Base-by-base conservation (phyloP, 1,140 invertebrate genomes). In the Rhyzopertha dominica region DNA sequence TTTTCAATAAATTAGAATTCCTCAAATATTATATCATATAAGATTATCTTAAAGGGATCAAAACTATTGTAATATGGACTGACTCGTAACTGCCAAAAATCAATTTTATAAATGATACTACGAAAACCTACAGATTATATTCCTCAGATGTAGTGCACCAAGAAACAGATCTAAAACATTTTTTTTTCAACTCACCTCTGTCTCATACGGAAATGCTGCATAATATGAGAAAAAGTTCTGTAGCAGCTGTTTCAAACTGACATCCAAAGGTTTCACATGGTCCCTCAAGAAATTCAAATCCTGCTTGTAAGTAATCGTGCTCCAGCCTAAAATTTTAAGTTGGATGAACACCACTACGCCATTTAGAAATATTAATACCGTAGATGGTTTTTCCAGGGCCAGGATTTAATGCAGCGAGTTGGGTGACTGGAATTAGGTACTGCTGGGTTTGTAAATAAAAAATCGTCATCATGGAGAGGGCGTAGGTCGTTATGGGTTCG, bases 401-500 rank as follows among this genome's bases (percentile, higher is more conserved):
- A 4, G 44, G 30, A 50, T 61, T 58, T n/a, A 61, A 29, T 39
- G 51, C 23, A 30, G 43, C 49, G 8, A 64, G n/a, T 32, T 47
- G 28, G 29, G 49, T 42, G 9, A 65, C 55, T 1, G 63, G 52
- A 4, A 55, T 37, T 14, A 67, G 45, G 50, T 58, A 65, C 3
- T 51, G 48, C 13, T 49, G 47, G 1, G 39, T 37, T 56, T 69
- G 67, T 13, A 73, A 50, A 51, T 63, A 74, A 54, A 71, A 72
- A 18, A 74, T 55, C 3, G 64, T 63, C 52, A 74, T 52, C 38
- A 71, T 61, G 0, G 62, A 60, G 2, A 73, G 49, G 2, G 69
- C 65, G 49, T 73, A 74, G 34, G 63, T 74, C 4, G 65, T 67
- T 14, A 74, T 49, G 36, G 53, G 46, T 20, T 61, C 59, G 10